These are phyloP conservation scores for Leuctra nigra DNA, from an alignment of 2,888 invertebrate genomes.

Conservation along the genomic window DNA sequence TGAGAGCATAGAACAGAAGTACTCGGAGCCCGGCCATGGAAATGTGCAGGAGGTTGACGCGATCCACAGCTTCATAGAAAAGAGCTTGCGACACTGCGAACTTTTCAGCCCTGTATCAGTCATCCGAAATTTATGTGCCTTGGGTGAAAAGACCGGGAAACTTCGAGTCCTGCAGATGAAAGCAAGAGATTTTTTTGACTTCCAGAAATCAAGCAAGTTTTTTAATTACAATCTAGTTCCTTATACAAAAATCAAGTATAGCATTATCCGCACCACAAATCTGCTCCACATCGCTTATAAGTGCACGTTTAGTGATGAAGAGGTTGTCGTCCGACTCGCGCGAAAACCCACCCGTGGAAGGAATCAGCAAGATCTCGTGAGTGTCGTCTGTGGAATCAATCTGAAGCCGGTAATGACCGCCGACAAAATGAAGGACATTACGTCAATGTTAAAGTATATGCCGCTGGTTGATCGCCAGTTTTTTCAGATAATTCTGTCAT, in stretches of 20 bases:
- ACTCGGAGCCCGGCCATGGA: constrained; percentile 1
- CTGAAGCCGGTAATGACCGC: neutral
- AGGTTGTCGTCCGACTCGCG: neutral
- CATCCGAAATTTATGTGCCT: neutral
- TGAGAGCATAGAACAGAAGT: neutral
- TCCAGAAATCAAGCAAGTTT: neutral
- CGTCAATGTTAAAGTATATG: constrained; percentile 2
- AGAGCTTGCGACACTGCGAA: neutral
- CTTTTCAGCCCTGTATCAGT: neutral
- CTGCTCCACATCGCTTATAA: neutral
- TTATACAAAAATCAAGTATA: neutral
- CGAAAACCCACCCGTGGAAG: neutral
- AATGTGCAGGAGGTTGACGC: constrained; percentile 9
- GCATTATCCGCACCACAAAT: neutral
- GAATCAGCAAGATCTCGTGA: neutral
- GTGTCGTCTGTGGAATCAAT: neutral
- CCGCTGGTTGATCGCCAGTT: neutral
- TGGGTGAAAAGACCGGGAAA: neutral
- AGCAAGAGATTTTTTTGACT: constrained; percentile 45
- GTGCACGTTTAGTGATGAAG: neutral
- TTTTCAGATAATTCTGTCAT: too few species aligned
- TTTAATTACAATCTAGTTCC: neutral
- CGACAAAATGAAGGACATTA: constrained; percentile 2
- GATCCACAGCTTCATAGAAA: neutral
- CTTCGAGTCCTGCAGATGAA: neutral